Conservation (phyloP, 2,888 invertebrate species). For the Zygothrica quintamaculata region DNA sequence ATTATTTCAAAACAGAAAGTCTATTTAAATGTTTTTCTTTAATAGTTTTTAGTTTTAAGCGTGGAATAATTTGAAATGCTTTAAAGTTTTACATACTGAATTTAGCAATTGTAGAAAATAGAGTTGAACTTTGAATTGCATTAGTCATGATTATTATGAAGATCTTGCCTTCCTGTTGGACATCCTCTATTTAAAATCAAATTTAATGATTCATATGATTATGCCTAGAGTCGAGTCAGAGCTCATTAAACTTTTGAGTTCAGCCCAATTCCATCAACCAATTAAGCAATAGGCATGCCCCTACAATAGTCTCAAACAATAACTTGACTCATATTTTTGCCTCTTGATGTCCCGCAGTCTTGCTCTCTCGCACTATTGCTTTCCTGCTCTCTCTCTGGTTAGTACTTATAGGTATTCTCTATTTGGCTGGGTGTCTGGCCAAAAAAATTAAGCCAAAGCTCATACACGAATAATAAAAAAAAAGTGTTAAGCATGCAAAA, state of each 20-base stretch:
- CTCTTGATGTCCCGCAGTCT: no score
- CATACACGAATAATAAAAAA: slow-evolving; percentile 9
- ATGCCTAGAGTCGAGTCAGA: slow-evolving; percentile 25
- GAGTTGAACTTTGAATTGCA: slow-evolving; percentile 16
- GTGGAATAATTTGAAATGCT: slow-evolving; percentile 19
- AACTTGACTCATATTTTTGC: slow-evolving; percentile 71
- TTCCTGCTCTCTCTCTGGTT: slow-evolving; percentile 1
- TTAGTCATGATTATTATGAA: slow-evolving; percentile 45
- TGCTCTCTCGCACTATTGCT: slow-evolving; percentile 23
- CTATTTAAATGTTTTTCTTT: neutral
- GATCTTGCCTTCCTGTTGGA: slow-evolving; percentile 27
- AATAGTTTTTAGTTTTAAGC: neutral
- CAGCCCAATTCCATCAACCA: slow-evolving; percentile 66
- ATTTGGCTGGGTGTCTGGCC: slow-evolving; percentile 30
- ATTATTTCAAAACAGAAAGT: slow-evolving; percentile 31
- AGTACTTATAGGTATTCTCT: slow-evolving; percentile 20
- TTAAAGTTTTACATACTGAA: slow-evolving; percentile 6
- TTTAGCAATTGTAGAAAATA: neutral
- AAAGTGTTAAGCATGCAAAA: slow-evolving; percentile 41
- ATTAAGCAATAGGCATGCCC: slow-evolving; percentile 58
- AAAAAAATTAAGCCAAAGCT: slow-evolving; percentile 44
- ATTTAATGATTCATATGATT: slow-evolving; percentile 33
- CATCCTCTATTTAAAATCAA: slow-evolving; percentile 47
- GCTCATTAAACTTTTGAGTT: slow-evolving; percentile 61
- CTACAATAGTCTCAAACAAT: slow-evolving; percentile 35